Conservation (phyloP, 2,113 vertebrate species). For the Leiothrix lutea region DNA sequence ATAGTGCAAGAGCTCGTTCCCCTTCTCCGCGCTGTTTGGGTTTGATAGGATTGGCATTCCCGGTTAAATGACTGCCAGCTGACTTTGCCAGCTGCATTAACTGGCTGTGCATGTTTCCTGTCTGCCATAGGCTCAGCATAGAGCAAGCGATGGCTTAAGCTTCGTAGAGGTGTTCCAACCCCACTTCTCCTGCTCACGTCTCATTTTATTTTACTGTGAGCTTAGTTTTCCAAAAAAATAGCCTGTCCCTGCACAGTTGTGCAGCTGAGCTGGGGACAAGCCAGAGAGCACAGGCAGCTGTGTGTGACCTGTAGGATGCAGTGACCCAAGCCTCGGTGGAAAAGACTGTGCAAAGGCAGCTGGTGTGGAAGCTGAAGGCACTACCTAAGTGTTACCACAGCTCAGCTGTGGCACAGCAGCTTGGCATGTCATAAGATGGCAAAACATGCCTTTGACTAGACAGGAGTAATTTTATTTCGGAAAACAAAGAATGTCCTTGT, state of each 20-base stretch:
- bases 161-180: rapidly evolving
- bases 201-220: background rate
- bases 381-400: rapidly evolving
- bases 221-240: background rate
- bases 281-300: rapidly evolving
- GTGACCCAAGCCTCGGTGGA: rapidly evolving
- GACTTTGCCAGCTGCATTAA: background rate
- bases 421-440: background rate
- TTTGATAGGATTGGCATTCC: rapidly evolving
- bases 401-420: background rate
- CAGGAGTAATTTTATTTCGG: background rate
- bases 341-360: background rate
- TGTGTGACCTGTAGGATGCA: rapidly evolving
- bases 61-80: rapidly evolving
- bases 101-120: rapidly evolving
- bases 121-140: rapidly evolving
- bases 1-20: rapidly evolving
- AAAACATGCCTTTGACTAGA: background rate
- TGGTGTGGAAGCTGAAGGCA: rapidly evolving
- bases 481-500: background rate
- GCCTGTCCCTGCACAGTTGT: rapidly evolving
- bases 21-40: background rate
- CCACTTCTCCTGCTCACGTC: rapidly evolving
- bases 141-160: rapidly evolving
- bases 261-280: background rate